Conservation (phyloP, 2,113 vertebrate species). For the Acrocephalus kingi region DNA sequence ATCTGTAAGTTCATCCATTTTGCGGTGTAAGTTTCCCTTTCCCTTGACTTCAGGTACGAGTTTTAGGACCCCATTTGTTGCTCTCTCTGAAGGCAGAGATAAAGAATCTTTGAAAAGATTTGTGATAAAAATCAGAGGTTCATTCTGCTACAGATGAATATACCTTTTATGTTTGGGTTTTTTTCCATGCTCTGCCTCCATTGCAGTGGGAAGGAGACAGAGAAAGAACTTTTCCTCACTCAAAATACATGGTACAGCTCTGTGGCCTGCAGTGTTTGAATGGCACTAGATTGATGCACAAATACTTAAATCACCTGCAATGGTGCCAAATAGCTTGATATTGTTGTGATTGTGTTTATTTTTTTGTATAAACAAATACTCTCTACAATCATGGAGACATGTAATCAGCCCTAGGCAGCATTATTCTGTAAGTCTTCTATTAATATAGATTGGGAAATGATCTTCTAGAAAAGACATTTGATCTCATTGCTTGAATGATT, state of each 20-base stretch:
- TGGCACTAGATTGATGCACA: neutral
- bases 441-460: neutral
- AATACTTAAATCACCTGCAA: neutral
- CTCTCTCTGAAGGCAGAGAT: neutral
- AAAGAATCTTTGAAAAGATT: neutral
- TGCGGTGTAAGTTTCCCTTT: neutral
- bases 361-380: neutral
- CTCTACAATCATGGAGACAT: neutral
- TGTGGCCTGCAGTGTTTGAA: neutral
- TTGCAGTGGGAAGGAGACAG: neutral
- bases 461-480: neutral
- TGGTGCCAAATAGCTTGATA: neutral
- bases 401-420: neutral
- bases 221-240: neutral
- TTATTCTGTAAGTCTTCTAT: neutral
- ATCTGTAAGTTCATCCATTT: neutral
- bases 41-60: neutral
- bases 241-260: neutral
- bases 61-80: neutral
- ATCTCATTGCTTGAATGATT: neutral
- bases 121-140: neutral
- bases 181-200: neutral
- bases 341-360: neutral
- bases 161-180: neutral
- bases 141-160: accelerated